Base-by-base conservation (phyloP, 2,888 invertebrate genomes). In the Epinotia nisella region DNA sequence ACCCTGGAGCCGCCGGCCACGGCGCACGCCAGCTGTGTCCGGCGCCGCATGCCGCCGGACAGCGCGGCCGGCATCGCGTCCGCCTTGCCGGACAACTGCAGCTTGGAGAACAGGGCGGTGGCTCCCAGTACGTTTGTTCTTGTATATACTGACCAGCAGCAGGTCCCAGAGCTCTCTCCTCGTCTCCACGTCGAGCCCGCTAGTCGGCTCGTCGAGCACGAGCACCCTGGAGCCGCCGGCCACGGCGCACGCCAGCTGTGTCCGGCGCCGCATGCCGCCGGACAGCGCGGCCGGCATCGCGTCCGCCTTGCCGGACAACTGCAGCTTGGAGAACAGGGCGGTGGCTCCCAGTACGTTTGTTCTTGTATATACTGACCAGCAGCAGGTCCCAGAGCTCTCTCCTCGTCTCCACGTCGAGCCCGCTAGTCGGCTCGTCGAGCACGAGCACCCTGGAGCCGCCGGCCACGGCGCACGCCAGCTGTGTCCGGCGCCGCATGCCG, bases 381-480 rank as follows among this genome's bases (percentile, higher is more conserved):
- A 83, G 70, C 68, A 84, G 62, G 76, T 97, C 96, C 97, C 97
- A 98, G 70, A 97, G 94, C 78, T 96, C 95, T 73, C 97, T 92
- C 68, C 97, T 93, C 3, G 97, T 96, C 85, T 97, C 96, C 5
- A 97, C 96, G 86, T 98, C 98, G 86, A 98, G 94, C 15, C 97
- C 97, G 0, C 97, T 96, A 0, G 97, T 97, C 10, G 97, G 97
- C 82, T 96, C 96, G 82, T 96, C 96, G 78, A 96, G 88, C 75
- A 96, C 94, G 55, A 96, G 77, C 3, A 79, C 74, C 2, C 68
- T 95, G 19, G 97, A 96, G 77, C 95, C 95, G 3, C 97, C 97
- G 74, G 97, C 95, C 53, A 98, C 49, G 15, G 58, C 24, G 11
- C 21, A 17, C 11, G 21, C 35, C n/a, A 9, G 59, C 35, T 35